phyloP scores from a whole-genome alignment of 2,888 invertebrate genomes.

The Adela reaumurella region DNA sequence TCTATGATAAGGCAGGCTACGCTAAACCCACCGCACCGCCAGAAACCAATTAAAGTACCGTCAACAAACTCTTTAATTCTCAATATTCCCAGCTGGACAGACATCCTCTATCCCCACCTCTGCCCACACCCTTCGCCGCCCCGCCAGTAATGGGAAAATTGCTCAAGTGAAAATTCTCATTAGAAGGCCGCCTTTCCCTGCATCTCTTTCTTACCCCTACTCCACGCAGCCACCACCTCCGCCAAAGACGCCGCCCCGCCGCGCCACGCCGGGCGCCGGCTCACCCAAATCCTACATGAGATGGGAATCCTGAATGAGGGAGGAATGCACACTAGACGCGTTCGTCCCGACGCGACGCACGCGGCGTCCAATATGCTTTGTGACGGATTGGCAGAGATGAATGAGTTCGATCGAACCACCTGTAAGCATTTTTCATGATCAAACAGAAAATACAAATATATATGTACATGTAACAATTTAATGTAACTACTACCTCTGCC shows the following conservation, averaged over 20 bases:
- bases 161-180: conserved; percentile 1
- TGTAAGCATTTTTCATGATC: no score
- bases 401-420: no score
- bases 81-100: background rate
- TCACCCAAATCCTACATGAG: conserved; percentile 1
- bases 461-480: no score
- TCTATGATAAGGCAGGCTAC: no score
- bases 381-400: no score
- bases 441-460: no score
- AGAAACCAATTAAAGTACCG: background rate
- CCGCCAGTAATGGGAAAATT: conserved; percentile 17
- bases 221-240: conserved; percentile 3
- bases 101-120: conserved; percentile 12
- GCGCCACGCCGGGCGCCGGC: background rate
- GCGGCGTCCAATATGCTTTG: no score
- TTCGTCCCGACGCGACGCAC: no score
- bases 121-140: conserved; percentile 20
- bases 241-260: background rate
- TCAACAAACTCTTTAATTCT: background rate
- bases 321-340: background rate
- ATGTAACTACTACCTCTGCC: no score
- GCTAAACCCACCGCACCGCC: background rate
- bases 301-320: background rate
- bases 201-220: conserved; percentile 4
- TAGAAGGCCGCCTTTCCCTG: conserved; percentile 8